Percentiles rank a stretch among this genome's conserved stretches.
phyloP scores from a whole-genome alignment of 2,888 invertebrate genomes.

The Tridacna gigas region DNA sequence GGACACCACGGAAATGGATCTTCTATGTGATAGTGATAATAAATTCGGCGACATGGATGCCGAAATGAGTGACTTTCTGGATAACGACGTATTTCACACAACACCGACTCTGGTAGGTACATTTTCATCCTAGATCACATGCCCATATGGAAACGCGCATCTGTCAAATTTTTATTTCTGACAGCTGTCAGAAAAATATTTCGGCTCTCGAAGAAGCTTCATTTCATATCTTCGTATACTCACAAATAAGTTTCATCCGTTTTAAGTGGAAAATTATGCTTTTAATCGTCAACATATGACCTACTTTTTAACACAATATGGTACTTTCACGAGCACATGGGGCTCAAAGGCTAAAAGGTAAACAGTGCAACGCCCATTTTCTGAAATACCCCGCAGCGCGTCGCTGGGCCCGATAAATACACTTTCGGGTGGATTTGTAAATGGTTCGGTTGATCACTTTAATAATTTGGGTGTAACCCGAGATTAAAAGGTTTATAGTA shows the following conservation, averaged over 20 bases:
- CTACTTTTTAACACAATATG: constrained; percentile 19
- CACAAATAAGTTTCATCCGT: neutral
- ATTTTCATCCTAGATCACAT: neutral
- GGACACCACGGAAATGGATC: constrained; percentile 79
- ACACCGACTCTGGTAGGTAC: constrained; percentile 71
- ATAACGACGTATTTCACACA: constrained; percentile 78
- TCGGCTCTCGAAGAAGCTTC: neutral
- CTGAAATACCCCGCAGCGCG: constrained; percentile 1
- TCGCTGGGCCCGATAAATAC: constrained; percentile 6
- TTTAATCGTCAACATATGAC: constrained; percentile 17
- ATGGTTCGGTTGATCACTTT: too few relatives aligned
- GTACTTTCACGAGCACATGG: neutral
- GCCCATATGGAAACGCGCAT: constrained; percentile 3
- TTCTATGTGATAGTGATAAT: constrained; percentile 80
- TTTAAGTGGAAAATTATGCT: neutral
- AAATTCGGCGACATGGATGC: constrained; percentile 80
- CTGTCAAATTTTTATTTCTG: constrained; percentile 14
- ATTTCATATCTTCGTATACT: neutral
- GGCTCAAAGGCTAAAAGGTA: neutral
- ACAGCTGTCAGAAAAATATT: neutral
- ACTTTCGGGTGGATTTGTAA: neutral
- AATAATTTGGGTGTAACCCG: too few relatives aligned
- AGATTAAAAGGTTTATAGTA: too few relatives aligned
- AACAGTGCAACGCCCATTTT: constrained; percentile 12
- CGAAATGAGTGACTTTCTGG: constrained; percentile 78